Percentiles rank a stretch among this genome's conserved stretches.
Conservation (phyloP, 1,140 invertebrate species). For the Drosophila bocki region DNA sequence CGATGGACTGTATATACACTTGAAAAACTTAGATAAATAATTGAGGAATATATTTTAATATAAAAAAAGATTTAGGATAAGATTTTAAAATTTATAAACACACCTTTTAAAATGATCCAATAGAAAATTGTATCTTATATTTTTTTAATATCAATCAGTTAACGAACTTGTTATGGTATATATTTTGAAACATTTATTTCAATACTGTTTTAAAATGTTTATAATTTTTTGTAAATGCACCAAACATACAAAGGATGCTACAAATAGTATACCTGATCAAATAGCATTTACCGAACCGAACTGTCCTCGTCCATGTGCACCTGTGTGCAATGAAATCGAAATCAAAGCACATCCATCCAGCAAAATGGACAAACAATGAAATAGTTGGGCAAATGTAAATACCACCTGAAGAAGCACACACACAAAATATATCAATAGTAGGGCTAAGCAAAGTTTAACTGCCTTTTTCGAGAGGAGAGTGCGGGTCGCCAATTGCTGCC, state of each 20-base stretch:
- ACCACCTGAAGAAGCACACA: slow-evolving; percentile 5
- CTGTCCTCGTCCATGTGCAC: slow-evolving; percentile 4
- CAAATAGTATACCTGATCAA: slow-evolving; percentile 53
- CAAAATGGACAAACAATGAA: slow-evolving; percentile 50
- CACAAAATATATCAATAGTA: slow-evolving; percentile 25
- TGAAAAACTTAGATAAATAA: too few relatives aligned
- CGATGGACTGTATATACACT: neutral
- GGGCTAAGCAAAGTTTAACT: slow-evolving; percentile 30
- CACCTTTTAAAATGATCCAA: too few relatives aligned
- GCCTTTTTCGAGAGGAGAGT: neutral
- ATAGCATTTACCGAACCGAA: slow-evolving; percentile 40
- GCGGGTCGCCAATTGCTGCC: slow-evolving; percentile 17
- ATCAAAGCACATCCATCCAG: slow-evolving; percentile 44
- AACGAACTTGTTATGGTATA: too few relatives aligned
- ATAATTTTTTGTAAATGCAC: neutral
- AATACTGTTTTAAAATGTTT: too few relatives aligned
- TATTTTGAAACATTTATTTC: too few relatives aligned
- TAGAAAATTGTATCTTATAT: too few relatives aligned
- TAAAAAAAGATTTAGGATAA: neutral
- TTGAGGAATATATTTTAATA: neutral
- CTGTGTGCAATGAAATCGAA: slow-evolving; percentile 42
- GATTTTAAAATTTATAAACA: too few relatives aligned
- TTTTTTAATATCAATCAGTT: too few relatives aligned
- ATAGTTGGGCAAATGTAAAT: slow-evolving; percentile 47
- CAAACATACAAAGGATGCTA: slow-evolving; percentile 5